phyloP scores from a whole-genome alignment of 2,888 invertebrate species.

The Lepidonotus clava region DNA sequence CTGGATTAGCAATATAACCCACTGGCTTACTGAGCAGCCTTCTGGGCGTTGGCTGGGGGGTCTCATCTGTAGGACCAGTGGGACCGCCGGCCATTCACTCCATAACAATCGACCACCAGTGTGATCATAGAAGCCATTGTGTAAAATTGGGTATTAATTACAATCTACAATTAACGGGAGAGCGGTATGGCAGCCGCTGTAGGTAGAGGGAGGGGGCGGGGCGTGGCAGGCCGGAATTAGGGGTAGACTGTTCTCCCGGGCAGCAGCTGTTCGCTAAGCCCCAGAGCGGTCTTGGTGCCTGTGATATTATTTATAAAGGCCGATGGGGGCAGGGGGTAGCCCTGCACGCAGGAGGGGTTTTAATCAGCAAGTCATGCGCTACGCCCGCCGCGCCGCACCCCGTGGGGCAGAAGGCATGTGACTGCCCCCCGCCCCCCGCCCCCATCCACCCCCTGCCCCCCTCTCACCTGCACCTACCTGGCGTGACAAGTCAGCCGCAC shows the following conservation, averaged over 20 bases:
- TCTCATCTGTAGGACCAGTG: no score
- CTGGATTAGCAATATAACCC: no score
- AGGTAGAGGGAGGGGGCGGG: not conserved
- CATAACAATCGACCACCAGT: no score
- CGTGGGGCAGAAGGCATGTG: not conserved
- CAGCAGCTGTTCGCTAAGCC: not conserved
- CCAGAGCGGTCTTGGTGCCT: not conserved
- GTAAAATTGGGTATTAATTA: conserved; percentile 28
- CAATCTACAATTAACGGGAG: conserved; percentile 1
- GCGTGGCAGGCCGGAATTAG: not conserved
- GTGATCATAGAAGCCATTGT: not conserved
- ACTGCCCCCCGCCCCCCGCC: not conserved
- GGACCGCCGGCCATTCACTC: no score
- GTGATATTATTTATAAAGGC: conserved; percentile 20
- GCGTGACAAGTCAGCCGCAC: not conserved
- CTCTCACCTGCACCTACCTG: not conserved
- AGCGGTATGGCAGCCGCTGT: not conserved
- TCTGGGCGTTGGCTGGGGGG: no score
- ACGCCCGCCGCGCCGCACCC: not conserved
- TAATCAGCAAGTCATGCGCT: conserved; percentile 5
- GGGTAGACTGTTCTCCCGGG: not conserved
- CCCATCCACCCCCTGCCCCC: not conserved
- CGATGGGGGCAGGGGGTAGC: not conserved
- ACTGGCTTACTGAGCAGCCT: no score
- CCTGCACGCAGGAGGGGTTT: not conserved